Evolutionary conservation across 2,797 vertebrate genomes (phyloP), one percentile per base, ranked within the genome.

Genomic region (Pseudochirops corinnae): DNA sequence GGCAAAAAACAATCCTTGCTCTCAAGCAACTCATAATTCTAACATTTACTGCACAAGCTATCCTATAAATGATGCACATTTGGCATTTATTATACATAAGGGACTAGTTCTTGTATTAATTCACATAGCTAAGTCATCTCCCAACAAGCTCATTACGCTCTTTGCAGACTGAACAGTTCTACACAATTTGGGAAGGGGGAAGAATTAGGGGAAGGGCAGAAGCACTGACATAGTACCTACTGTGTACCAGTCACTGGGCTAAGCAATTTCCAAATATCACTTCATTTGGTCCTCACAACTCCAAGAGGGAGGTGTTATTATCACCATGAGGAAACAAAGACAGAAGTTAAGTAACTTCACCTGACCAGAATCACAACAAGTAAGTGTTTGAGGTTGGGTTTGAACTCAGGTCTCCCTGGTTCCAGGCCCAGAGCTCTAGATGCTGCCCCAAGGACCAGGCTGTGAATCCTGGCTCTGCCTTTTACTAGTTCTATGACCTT

Each of bases 1-100:
- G n/a, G 24, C n/a, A 3, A 94, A 92, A 55, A n/a, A 18, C 12
- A 97, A 39, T 39, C n/a, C 82, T 90, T 52, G 55, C n/a, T 93
- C 58, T 93, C 46, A 90, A 56, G 21, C 4, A 97, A 52, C 87
- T 82, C 33, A 26, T 4, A n/a, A 13, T 74, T 24, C 33, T 24
- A 53, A 21, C 18, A 39, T 46, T 82, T 24, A 39, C n/a, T 46
- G 18, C 2, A 24, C n/a, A 82, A 82, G 67, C n/a, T 82, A 46
- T 24, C 67, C 67, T 82, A 82, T 39, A 82, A 82, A 82, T 9
- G n/a, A 39, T 24, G n/a, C 18, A 82, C 67, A 82, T 82, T 82
- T 24, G 24, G 67, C 67, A 82, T 24, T 82, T 46, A 46, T 46
- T 39, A 82, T 10, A 9, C 91, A 67, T 0, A 93, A 97, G 96